Base-by-base conservation (phyloP, 1,140 invertebrate species). In the Euglossa dilemma region DNA sequence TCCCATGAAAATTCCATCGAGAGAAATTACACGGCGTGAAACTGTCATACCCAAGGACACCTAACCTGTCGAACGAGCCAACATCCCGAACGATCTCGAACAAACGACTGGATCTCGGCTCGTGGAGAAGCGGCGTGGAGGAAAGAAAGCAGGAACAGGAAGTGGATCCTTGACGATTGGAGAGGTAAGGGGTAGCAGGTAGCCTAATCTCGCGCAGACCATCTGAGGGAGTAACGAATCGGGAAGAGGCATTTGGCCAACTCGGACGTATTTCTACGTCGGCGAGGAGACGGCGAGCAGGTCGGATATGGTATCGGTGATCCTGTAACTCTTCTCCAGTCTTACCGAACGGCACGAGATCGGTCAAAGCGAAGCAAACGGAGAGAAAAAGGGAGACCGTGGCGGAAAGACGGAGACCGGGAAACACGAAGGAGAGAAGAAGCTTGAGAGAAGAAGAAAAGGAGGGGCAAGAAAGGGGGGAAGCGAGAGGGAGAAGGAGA, bases 281-380 rank as follows among this genome's bases (percentile, higher is more conserved):
- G 57, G 6, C 45, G 63, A 59, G 64, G 69, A 81, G 81, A 74
- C 85, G 77, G 81, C 70, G 56, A 70, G 72, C 69, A 59, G 47
- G 61, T 77, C 76, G 47, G 61, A 66, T 74, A 69, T 78, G 71
- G 67, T 81, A 84, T 84, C 78, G 78, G 71, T 81, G 70, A 72
- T 81, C 70, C 70, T 80, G 77, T 84, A 84, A 81, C 79, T 73
- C 83, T 70, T 85, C 71, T 80, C 61, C 79, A 23, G 83, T 50
- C 64, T 59, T 56, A 47, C n/a, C 28, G 79, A 56, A 75, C 83
- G 71, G n/a, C 59, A 61, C 77, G 56, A 47, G 50, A 63, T 70
- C 66, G 45, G 56, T 56, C 75, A 85, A 86, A 77, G 86, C 84
- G 84, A 61, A 61, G 71, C 72, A 63, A 61, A 59, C 43, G 23